These are phyloP conservation scores for Paragorgia papillata DNA, from an alignment of 92 coral and sea anemone species.

Conservation along the genomic window DNA sequence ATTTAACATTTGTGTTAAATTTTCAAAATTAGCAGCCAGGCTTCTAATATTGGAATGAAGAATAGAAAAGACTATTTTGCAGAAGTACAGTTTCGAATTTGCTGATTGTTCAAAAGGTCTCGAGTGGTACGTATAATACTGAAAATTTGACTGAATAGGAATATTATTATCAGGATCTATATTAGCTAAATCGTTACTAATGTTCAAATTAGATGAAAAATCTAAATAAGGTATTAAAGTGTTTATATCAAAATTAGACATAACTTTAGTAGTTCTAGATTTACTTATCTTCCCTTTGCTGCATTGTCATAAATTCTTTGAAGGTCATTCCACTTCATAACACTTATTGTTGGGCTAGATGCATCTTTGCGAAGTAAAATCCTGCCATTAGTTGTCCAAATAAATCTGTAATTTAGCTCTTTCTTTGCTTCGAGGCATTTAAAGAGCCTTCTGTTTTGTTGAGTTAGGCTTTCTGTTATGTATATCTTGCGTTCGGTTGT, in stretches of 20 bases:
- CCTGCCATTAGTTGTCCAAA: slow-evolving; percentile 21
- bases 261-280: not conserved
- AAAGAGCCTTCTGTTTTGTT: slow-evolving; percentile 15
- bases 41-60: not conserved
- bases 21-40: not conserved
- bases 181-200: not conserved
- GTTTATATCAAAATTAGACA: not conserved
- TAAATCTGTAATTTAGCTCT: slow-evolving; percentile 2
- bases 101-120: not conserved
- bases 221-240: not conserved
- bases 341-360: not conserved
- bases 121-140: not conserved
- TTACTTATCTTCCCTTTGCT: too few relatives aligned
- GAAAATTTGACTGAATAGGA: slow-evolving; percentile 17
- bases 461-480: slow-evolving; percentile 13
- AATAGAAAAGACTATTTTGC: not conserved
- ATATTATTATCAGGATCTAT: slow-evolving; percentile 12
- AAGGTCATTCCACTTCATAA: not conserved
- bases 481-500: not conserved
- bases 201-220: not conserved
- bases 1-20: not conserved
- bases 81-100: not conserved
- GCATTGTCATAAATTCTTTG: not conserved
- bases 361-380: slow-evolving; percentile 7
- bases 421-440: slow-evolving; percentile 10